Evolutionary conservation across 2,888 invertebrate species (phyloP), one percentile per base, ranked within the genome.

Genomic region (Hypomecis punctinalis): DNA sequence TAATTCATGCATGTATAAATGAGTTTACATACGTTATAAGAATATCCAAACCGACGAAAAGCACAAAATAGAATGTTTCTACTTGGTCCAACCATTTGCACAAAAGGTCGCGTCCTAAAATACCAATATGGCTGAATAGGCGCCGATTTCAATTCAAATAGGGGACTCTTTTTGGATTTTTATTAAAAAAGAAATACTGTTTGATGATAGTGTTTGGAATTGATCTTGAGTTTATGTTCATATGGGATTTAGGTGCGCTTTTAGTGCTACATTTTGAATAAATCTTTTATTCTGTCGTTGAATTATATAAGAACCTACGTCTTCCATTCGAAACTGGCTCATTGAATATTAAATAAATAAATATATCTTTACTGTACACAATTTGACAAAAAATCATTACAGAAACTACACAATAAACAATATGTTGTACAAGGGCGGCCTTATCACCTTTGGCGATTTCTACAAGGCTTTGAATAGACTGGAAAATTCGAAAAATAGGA

Each of bases 81-180:
- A 23, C 59, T 39, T 59, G 54, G 54, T 55, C 36, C 33, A 43
- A 13, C 23, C 42, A 36, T 58, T n/a, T 37, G 23, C 8, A 39
- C 37, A 63, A 63, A 63, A 55, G 57, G 47, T 42, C 52, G 13
- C 5, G 13, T 39, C 23, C 42, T 13, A 9, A 63, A 63, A 52
- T 56, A 52, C 57, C 57, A 63, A 63, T 63, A 63, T 42, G 52
- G 13, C 40, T 36, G 51, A 57, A 62, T 40, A 46, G 49, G 1
- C 46, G 35, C 47, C 46, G 51, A 62, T 62, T 52, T 57, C 45
- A 56, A 62, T 62, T 62, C 62, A 62, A 39, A 62, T 56, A 42
- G n/a, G 5, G 6, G 45, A 35, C 46, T 39, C 52, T 10, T 49
- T 52, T 39, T 46, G 56, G 36, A 40, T 11, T 62, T 61, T 52